Conservation (phyloP, 2,797 vertebrate genomes). For the Urosaurus nigricauda region DNA sequence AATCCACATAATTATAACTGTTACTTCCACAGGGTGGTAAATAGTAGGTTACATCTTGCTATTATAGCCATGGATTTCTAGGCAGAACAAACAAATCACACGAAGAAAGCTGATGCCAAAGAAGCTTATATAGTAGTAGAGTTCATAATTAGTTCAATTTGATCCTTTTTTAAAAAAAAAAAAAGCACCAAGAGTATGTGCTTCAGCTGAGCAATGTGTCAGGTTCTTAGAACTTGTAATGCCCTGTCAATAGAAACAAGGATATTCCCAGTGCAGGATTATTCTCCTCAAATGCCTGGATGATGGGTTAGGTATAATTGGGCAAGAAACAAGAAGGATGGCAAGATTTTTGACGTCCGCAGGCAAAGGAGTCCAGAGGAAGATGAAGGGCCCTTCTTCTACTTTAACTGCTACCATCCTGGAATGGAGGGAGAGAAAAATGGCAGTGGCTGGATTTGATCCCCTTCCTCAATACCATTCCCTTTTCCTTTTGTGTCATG, state of each 20-base stretch:
- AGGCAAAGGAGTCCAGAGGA: background rate
- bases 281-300: background rate
- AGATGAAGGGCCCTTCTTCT: too few species aligned
- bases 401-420: too few species aligned
- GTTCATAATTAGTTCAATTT: background rate
- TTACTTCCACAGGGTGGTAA: background rate
- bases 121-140: background rate
- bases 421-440: too few species aligned
- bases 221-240: background rate
- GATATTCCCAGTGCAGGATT: background rate
- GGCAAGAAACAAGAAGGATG: background rate
- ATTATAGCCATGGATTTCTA: background rate
- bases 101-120: background rate
- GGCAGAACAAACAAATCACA: background rate
- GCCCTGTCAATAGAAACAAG: background rate
- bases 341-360: background rate
- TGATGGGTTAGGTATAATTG: background rate
- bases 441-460: too few species aligned
- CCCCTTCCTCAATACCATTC: too few species aligned
- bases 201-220: background rate
- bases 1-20: slow-evolving; percentile 10
- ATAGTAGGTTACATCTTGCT: background rate
- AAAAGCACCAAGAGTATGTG: background rate
- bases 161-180: background rate
- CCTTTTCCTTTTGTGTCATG: too few species aligned